Evolutionary conservation across 2,113 vertebrate species (phyloP).

Genomic region (Lophura nycthemera): DNA sequence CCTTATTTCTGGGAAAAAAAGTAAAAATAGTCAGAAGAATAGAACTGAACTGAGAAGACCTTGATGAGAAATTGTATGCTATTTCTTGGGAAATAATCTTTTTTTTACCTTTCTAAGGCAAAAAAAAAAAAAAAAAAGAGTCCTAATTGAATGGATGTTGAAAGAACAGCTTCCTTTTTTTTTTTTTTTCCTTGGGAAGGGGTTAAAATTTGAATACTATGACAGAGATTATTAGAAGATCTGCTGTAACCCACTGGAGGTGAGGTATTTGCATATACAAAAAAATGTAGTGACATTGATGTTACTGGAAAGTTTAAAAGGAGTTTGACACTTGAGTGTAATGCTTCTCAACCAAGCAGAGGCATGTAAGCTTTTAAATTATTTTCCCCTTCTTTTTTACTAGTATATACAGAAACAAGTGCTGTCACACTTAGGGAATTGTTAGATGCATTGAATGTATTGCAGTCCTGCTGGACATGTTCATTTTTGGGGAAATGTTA

Average conservation of each 20-base stretch:
- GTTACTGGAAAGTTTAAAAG: neutral
- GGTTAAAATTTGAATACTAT: neutral
- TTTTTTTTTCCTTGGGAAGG: neutral
- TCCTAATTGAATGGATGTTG: neutral
- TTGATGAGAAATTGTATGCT: neutral
- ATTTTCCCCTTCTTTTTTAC: neutral
- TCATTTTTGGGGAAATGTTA: neutral
- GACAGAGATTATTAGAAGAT: neutral
- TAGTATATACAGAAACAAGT: fast-evolving
- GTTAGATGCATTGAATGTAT: neutral
- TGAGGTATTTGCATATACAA: neutral
- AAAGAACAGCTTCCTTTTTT: neutral
- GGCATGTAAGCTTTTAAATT: neutral
- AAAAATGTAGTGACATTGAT: neutral
- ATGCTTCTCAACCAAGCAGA: neutral
- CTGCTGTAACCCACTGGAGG: neutral
- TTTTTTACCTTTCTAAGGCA: neutral
- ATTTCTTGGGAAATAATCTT: neutral
- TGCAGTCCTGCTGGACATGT: neutral
- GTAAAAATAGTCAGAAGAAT: neutral
- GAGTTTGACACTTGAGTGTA: neutral
- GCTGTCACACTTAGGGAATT: neutral
- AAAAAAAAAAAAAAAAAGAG: neutral
- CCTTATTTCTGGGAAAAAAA: neutral
- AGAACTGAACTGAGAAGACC: neutral